phyloP scores from a whole-genome alignment of 53 echinoderm and acorn worm species.

The Pentamera pediparva region DNA sequence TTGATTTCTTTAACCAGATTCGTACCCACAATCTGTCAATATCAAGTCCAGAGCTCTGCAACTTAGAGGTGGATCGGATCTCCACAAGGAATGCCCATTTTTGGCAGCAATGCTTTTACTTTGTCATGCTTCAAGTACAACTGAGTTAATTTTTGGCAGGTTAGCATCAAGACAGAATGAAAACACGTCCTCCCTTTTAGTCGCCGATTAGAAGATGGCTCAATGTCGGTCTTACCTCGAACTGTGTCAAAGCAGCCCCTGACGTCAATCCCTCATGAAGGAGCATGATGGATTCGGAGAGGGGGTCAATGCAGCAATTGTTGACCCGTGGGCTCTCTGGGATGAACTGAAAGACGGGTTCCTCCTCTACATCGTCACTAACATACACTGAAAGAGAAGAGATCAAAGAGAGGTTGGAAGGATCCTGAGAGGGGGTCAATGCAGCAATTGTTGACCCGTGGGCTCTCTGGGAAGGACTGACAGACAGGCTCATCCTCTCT shows the following conservation, averaged over 20 bases:
- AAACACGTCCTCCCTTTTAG: background rate
- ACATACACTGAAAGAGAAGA: constrained; percentile 64
- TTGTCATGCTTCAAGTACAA: background rate
- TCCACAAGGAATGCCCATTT: background rate
- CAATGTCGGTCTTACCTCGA: constrained; percentile 83
- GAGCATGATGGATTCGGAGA: constrained; percentile 89
- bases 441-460: constrained; percentile 67
- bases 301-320: constrained; percentile 70
- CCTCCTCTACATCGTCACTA: constrained; percentile 72
- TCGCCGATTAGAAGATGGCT: no score
- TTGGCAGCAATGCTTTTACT: background rate
- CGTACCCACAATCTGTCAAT: no score
- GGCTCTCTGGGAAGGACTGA: constrained; percentile 99
- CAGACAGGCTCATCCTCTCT: no score
- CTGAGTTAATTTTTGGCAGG: background rate
- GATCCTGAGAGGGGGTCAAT: constrained; percentile 79
- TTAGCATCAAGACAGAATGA: no score
- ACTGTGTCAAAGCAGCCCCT: constrained; percentile 72
- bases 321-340: constrained; percentile 89
- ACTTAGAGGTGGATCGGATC: no score
- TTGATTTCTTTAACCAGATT: no score
- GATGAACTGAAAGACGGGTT: constrained; percentile 96
- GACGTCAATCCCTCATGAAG: constrained; percentile 74
- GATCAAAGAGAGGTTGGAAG: no score
- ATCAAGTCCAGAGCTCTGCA: no score